Evolutionary conservation across 1,140 invertebrate species (phyloP).

Genomic region (Aphelenchoides besseyi): DNA sequence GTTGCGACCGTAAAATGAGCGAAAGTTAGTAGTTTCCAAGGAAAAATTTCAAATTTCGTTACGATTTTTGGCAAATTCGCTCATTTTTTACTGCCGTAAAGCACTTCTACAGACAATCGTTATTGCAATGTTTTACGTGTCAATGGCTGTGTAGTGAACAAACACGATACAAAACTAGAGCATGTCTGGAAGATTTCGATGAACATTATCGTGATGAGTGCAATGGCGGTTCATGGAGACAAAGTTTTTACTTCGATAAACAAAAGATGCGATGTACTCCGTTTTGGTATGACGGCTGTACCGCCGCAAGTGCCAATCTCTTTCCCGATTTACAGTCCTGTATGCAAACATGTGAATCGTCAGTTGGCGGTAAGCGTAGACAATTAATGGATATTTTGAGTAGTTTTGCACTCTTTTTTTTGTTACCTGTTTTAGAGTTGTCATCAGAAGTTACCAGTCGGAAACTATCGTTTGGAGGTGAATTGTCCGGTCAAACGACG

Average conservation of each 20-base stretch:
- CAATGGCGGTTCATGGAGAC: constrained; percentile 53
- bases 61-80: too few species aligned
- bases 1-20: too few species aligned
- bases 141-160: constrained; percentile 58
- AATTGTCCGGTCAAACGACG: not conserved
- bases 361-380: not conserved
- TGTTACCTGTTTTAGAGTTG: not conserved
- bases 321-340: constrained; percentile 33
- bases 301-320: constrained; percentile 26
- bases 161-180: constrained; percentile 34
- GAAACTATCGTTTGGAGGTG: not conserved
- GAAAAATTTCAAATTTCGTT: too few species aligned
- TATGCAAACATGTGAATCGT: constrained; percentile 29
- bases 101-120: too few species aligned
- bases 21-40: too few species aligned
- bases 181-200: constrained; percentile 54
- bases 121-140: too few species aligned
- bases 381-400: not conserved
- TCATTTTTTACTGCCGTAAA: too few species aligned
- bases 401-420: not conserved
- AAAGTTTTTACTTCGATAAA: constrained; percentile 57
- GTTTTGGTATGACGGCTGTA: constrained; percentile 44
- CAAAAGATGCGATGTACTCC: constrained; percentile 39
- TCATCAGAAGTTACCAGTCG: not conserved
- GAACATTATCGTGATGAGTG: constrained; percentile 59